A percentile compares a stretch with the other conserved stretches of the same genome.
Evolutionary conservation across 2,888 invertebrate genomes (phyloP).

Genomic region (Tanaodytes sp.): DNA sequence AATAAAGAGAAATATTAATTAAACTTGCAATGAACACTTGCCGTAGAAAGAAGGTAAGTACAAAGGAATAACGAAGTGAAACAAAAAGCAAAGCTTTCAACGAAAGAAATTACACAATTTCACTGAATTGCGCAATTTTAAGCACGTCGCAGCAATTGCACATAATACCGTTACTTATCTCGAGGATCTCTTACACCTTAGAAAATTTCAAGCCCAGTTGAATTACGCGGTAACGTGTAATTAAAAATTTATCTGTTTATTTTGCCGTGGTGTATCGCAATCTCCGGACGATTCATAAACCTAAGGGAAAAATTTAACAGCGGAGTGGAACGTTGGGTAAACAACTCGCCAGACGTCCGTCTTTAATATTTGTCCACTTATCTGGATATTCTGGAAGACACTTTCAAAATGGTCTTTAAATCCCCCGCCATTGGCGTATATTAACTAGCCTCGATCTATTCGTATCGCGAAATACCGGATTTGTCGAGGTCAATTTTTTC

Average conservation of each 20-base stretch:
- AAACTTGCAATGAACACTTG: too few relatives aligned
- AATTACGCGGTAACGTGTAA: not conserved
- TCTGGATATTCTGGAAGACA: too few relatives aligned
- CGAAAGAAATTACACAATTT: too few relatives aligned
- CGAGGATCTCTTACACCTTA: not conserved
- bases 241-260: conserved; percentile 12
- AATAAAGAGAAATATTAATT: too few relatives aligned
- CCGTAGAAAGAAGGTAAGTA: too few relatives aligned
- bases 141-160: not conserved
- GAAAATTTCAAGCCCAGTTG: too few relatives aligned
- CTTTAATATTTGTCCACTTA: conserved; percentile 47
- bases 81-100: not conserved
- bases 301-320: not conserved
- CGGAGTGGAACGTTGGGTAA: not conserved
- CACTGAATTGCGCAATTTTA: not conserved
- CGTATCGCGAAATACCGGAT: too few relatives aligned
- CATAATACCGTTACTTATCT: not conserved
- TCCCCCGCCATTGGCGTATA: too few relatives aligned
- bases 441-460: too few relatives aligned
- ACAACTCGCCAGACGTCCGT: not conserved
- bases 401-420: too few relatives aligned
- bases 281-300: conserved; percentile 1
- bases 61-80: too few relatives aligned
- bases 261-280: not conserved
- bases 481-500: too few relatives aligned